Evolutionary conservation across 1,140 invertebrate genomes (phyloP).

Genomic region (Drosophila pruinosa): DNA sequence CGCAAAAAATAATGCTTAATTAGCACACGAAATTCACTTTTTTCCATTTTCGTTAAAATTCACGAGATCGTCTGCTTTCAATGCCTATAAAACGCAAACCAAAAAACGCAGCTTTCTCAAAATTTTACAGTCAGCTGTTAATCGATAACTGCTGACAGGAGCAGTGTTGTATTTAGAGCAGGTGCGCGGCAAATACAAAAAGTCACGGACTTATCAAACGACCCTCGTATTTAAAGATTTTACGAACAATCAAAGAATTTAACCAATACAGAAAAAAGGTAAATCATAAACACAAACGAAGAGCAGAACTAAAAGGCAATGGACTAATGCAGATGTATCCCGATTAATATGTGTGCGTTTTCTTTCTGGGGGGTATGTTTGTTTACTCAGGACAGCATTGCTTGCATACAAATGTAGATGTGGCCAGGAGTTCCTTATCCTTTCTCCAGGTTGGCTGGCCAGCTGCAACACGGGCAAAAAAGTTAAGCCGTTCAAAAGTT

Average conservation of each 20-base stretch:
- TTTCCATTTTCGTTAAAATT: too few relatives aligned
- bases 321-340: slow-evolving; percentile 8
- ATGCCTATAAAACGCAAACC: too few relatives aligned
- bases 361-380: neutral
- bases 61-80: too few relatives aligned
- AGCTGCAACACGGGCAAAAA: slow-evolving; percentile 70
- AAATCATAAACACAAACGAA: neutral
- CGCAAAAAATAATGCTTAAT: too few relatives aligned
- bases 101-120: too few relatives aligned
- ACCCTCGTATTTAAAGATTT: slow-evolving; percentile 71
- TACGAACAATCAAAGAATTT: slow-evolving; percentile 28
- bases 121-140: too few relatives aligned
- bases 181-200: too few relatives aligned
- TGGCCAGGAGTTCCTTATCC: slow-evolving; percentile 4
- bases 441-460: neutral
- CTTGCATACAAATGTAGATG: slow-evolving; percentile 37
- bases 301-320: slow-evolving; percentile 11
- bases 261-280: slow-evolving; percentile 33
- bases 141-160: too few relatives aligned
- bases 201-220: too few relatives aligned
- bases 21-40: too few relatives aligned
- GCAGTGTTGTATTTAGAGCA: too few relatives aligned
- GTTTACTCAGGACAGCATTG: slow-evolving; percentile 21
- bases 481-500: slow-evolving; percentile 75
- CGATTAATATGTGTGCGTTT: neutral